Conservation (phyloP, 2,888 invertebrate genomes). For the Diabrotica balteata region DNA sequence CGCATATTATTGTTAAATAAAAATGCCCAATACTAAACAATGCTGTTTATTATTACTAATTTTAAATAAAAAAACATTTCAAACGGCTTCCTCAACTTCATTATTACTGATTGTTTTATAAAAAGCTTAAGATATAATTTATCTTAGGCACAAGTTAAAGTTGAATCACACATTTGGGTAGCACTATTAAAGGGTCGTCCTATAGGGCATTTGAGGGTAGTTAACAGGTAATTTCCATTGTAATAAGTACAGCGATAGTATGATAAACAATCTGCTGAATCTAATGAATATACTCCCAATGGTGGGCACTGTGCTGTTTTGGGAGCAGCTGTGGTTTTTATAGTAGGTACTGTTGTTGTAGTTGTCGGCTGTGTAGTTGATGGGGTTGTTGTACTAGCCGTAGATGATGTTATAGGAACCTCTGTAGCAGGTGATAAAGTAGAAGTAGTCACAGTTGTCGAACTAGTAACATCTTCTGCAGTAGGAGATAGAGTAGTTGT, state of each 20-base stretch:
- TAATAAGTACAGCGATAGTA: slow-evolving; percentile 17
- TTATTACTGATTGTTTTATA: too few relatives aligned
- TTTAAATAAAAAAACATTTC: too few relatives aligned
- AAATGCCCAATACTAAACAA: too few relatives aligned
- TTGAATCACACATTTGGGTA: slow-evolving; percentile 6
- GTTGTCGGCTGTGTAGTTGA: neutral
- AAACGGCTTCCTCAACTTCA: too few relatives aligned
- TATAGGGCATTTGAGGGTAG: slow-evolving; percentile 7
- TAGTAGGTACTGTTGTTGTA: neutral
- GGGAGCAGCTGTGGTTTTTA: neutral
- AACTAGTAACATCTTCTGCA: neutral
- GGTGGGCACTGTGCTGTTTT: neutral
- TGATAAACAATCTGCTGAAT: neutral
- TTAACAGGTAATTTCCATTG: slow-evolving; percentile 7
- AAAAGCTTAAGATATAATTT: too few relatives aligned
- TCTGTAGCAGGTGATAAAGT: neutral
- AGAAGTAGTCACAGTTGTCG: neutral
- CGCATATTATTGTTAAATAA: too few relatives aligned
- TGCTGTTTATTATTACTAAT: too few relatives aligned
- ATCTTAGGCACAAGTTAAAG: neutral
- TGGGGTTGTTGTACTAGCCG: neutral
- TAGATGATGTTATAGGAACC: neutral
- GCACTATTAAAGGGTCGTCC: slow-evolving; percentile 15
- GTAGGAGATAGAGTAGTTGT: neutral
- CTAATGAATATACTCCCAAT: neutral